Conservation (phyloP, 2,113 vertebrate genomes). For the Falco punctatus region DNA sequence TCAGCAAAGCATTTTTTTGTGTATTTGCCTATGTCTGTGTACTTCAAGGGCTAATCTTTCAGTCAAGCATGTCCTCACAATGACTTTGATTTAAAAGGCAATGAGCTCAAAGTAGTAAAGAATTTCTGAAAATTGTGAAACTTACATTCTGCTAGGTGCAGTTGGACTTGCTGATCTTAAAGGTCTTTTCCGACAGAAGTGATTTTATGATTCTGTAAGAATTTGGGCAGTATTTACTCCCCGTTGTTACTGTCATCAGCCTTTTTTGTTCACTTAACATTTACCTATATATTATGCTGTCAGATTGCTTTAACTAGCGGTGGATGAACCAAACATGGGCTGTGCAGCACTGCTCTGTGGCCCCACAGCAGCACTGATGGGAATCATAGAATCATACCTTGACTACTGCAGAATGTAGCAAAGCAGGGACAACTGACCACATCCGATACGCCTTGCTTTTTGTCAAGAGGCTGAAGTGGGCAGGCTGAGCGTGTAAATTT, state of each 20-base stretch:
- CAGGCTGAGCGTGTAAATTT: neutral
- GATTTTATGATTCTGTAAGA: neutral
- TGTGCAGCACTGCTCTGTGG: neutral
- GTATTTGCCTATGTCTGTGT: neutral
- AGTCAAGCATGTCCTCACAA: neutral
- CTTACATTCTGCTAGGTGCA: neutral
- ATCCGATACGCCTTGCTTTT: neutral
- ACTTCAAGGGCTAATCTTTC: neutral
- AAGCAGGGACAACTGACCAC: neutral
- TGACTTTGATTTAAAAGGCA: neutral
- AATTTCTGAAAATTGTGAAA: neutral
- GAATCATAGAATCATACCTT: neutral
- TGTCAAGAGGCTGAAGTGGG: neutral
- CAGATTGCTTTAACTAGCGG: neutral
- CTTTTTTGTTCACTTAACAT: neutral
- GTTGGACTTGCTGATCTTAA: neutral
- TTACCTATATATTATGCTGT: neutral
- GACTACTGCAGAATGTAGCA: neutral
- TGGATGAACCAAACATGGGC: fast-evolving
- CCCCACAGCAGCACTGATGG: neutral
- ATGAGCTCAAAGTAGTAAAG: neutral
- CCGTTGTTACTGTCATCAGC: neutral
- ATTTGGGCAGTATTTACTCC: neutral
- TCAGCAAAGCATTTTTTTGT: neutral
- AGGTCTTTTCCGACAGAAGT: neutral